Base-by-base conservation (phyloP, 2,888 invertebrate species). In the Scaptomyza cyrtandrae region DNA sequence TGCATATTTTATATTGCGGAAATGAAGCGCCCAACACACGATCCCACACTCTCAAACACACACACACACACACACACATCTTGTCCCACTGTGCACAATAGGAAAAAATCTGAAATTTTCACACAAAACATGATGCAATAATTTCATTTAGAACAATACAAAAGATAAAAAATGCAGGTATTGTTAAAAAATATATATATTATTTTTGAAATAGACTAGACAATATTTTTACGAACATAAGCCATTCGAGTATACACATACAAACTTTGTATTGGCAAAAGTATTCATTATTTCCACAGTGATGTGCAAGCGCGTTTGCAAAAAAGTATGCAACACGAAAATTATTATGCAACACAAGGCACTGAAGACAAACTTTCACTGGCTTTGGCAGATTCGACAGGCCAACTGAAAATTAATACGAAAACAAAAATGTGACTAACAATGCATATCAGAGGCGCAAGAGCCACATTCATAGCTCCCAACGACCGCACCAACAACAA, bases 1-100 rank as follows among this genome's bases (percentile, higher is more conserved):
- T 85, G 85, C 85, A 85, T 85, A 85, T 85, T 85, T 87, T 83
- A 85, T 87, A 68, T 63, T 58, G 82, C 88, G 80, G 72, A 87
- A 84, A 80, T 84, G 87, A 76, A 63, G 70, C 71, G 53, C 74
- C 71, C 80, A 67, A 63, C 71, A 64, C 48, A 58, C 57, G 57
- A 29, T 29, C 39, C 50, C 48, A 64, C 44, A 45, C 24, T 24
- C 24, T 24, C 24, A 24, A 24, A 24, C 44, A 56, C 43, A 67
- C 44, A 49, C 41, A n/a, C n/a, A n/a, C n/a, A 43, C 24, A 46
- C 31, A 31, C 48, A 43, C 27, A 35, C 24, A 13, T 10, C 3
- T 41, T 31, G 57, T 14, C 35, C 48, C 67, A 54, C 37, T 66
- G 50, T 62, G 27, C 33, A 11, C 45, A n/a, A 33, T 33, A 33